Base-by-base conservation (phyloP, 2,888 invertebrate genomes). In the Caradrina clavipalpis region DNA sequence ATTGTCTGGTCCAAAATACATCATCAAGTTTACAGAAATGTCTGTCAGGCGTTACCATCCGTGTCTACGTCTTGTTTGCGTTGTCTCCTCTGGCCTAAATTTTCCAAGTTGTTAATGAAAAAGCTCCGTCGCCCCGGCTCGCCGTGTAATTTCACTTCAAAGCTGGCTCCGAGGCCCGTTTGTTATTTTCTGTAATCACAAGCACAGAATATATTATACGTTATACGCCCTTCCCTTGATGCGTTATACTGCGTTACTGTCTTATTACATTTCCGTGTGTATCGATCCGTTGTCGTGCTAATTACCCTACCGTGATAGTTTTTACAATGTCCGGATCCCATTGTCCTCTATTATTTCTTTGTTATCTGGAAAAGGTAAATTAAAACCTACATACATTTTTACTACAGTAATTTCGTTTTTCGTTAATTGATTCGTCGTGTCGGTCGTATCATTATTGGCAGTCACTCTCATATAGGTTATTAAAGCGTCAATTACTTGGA, bases 41-140 rank as follows among this genome's bases (percentile, higher is more conserved):
- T 78, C 71, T 80, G 76, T 75, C 74, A 73, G 72, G 76, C 82
- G 75, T 75, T 81, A 80, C 81, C 78, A 83, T 84, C 82, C 74
- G 81, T 80, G 71, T 78, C 82, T 80, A 62, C 69, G 82, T 82
- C 84, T 84, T 87, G 84, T 87, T 86, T 82, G 81, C 83, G 74
- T 85, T 87, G 83, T 82, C 86, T 83, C 83, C 89, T 86, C 88
- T 91, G 93, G 84, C 91, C 92, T 91, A 92, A 91, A 93, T 94
- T 88, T 91, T 90, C 90, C 92, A 88, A 92, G 91, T 93, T 93
- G 92, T 92, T 94, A 95, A 94, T 94, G 94, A 94, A 94, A 91
- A 94, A 93, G 91, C 92, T 90, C 84, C 86, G 88, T 87, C 87
- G 89, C 88, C 88, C 89, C 81, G 74, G 76, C 86, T 87, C 85